Conservation (phyloP, 1,140 invertebrate species). For the Leguminivora glycinivorella region DNA sequence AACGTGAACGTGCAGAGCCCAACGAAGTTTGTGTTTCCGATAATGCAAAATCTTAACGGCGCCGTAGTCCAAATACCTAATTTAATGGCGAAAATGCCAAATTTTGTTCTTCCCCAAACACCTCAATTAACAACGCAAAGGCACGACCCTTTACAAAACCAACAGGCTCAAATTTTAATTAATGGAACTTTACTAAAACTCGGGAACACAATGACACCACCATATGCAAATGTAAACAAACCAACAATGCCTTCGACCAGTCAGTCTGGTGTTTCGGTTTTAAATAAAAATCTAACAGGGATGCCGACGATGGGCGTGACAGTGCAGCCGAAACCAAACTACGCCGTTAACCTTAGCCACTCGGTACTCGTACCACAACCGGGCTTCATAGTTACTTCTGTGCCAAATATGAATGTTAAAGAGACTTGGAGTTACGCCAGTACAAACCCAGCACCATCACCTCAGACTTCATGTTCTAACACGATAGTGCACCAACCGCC, state of each 20-base stretch:
- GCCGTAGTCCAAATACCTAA: constrained; percentile 76
- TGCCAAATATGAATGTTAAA: constrained; percentile 77
- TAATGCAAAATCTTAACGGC: constrained; percentile 76
- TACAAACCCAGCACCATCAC: constrained; percentile 55
- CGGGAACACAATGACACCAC: constrained; percentile 61
- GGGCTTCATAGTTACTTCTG: constrained; percentile 75
- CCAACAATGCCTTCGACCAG: constrained; percentile 51
- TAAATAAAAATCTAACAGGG: constrained; percentile 67
- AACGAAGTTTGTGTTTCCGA: constrained; percentile 74
- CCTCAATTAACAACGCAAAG: constrained; percentile 58
- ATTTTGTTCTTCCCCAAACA: constrained; percentile 70
- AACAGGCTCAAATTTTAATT: constrained; percentile 73
- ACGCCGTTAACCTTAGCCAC: constrained; percentile 71
- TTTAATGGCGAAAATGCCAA: constrained; percentile 74
- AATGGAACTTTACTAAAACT: constrained; percentile 76
- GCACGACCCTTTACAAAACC: constrained; percentile 67
- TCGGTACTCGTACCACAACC: constrained; percentile 72
- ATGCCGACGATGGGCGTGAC: constrained; percentile 65
- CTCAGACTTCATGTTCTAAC: constrained; percentile 63
- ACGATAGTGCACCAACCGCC: constrained; percentile 63
- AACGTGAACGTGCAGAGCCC: constrained; percentile 74
- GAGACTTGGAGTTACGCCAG: constrained; percentile 74
- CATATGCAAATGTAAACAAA: constrained; percentile 63
- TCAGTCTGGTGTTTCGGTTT: constrained; percentile 56
- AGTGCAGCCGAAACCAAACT: constrained; percentile 72